These are phyloP conservation scores for Sebastes cheni DNA, from an alignment of 2,797 vertebrate genomes.

Conservation along the genomic window DNA sequence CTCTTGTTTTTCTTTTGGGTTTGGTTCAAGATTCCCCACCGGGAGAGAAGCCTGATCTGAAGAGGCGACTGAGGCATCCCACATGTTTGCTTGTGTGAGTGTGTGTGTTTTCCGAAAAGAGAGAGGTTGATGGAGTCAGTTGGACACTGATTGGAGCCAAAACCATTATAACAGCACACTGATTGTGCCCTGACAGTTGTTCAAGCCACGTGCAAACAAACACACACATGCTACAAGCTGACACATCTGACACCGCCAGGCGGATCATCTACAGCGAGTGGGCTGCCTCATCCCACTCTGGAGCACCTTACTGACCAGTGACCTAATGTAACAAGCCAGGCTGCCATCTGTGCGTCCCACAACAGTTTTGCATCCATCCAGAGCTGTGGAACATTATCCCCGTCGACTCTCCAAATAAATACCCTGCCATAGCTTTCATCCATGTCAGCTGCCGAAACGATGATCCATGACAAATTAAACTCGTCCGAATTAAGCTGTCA, in stretches of 20 bases:
- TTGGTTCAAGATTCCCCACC: constrained; percentile 56
- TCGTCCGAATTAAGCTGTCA: constrained; percentile 28
- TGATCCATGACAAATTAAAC: constrained; percentile 26
- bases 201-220: constrained; percentile 1
- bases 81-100: constrained; percentile 16
- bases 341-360: constrained; percentile 33
- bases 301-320: constrained; percentile 27
- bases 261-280: constrained; percentile 16
- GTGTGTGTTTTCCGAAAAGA: constrained; percentile 20
- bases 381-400: constrained; percentile 11
- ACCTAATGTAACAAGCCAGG: constrained; percentile 26
- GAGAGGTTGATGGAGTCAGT: constrained; percentile 46
- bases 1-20: constrained; percentile 49
- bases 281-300: constrained; percentile 5
- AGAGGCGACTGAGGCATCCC: constrained; percentile 52
- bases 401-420: background rate
- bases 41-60: constrained; percentile 58
- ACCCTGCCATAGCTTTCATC: background rate
- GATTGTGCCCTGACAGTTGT: constrained; percentile 33
- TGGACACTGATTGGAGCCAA: constrained; percentile 65
- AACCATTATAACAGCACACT: constrained; percentile 54
- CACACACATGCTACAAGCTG: background rate
- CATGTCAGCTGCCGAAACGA: constrained; percentile 11
- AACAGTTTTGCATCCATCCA: constrained; percentile 6
- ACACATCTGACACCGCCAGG: constrained; percentile 29